Percentiles rank a stretch among this genome's conserved stretches.
Conservation (phyloP, 2,797 vertebrate species). For the Enteromius viviparus region DNA sequence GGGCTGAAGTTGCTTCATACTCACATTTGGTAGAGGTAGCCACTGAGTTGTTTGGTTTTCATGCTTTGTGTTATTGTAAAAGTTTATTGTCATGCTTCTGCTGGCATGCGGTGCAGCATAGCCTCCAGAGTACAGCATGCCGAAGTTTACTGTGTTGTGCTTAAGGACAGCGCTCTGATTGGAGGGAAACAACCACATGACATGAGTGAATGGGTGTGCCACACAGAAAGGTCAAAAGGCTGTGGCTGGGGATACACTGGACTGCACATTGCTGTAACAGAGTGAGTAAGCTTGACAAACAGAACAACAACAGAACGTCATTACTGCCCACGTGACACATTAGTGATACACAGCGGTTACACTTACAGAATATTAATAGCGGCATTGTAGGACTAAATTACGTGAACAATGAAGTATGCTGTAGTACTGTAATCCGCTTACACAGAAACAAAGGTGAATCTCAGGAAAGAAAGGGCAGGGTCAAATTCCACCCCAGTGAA, state of each 20-base stretch:
- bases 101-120: conserved; percentile 95
- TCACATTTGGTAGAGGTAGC: conserved; percentile 99
- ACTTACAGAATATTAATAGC: conserved; percentile 51
- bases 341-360: conserved; percentile 67
- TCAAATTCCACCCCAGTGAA: neutral
- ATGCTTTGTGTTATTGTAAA: conserved; percentile 99
- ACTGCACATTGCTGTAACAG: conserved; percentile 73
- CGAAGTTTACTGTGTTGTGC: conserved; percentile 99
- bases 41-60: conserved; percentile 95
- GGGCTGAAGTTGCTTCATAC: conserved; percentile 78
- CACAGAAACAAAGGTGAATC: conserved; percentile 44
- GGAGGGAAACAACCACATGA: conserved; percentile 98
- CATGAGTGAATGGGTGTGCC: conserved; percentile 79
- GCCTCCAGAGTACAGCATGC: conserved; percentile 99
- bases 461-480: conserved; percentile 25
- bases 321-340: conserved; percentile 72
- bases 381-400: conserved; percentile 47
- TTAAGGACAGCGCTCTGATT: conserved; percentile 99
- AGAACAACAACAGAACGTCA: conserved; percentile 69
- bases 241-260: conserved; percentile 64
- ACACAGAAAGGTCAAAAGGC: conserved; percentile 62
- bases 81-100: conserved; percentile 99
- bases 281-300: conserved; percentile 80
- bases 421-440: conserved; percentile 26
- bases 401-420: conserved; percentile 29